Base-by-base conservation (phyloP, 2,888 invertebrate genomes). In the Cordilura impudica region DNA sequence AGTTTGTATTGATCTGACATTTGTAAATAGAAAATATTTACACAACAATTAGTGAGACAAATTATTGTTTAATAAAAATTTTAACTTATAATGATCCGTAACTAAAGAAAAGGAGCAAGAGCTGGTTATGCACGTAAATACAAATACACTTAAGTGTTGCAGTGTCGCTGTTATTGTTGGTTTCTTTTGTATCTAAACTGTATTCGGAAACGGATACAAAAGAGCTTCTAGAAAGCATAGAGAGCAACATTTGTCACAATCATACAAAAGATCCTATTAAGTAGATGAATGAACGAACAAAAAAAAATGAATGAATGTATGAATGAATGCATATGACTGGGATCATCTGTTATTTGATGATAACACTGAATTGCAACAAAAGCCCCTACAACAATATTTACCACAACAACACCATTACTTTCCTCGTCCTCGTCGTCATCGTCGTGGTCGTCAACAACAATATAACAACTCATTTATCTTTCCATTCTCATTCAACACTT, bases 391-490 rank as follows among this genome's bases (percentile, higher is more conserved):
- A 26, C 54, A 54, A 14, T 23, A 51, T 23, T n/a, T 35, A 53
- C 60, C 54, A 54, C 56, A 39, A 49, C 21, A 18, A 45, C 43
- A 45, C 16, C 14, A 56, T 47, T 69, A 63, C n/a, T n/a, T n/a
- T n/a, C n/a, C n/a, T 69, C 63, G 54, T 49, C 39, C 39, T 21
- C 45, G 53, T 23, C 29, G 58, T 26, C 58, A 29, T 3, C 18
- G 45, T 16, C 69, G 39, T 21, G 45, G 31, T 26, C 54, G 29
- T 16, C 58, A 65, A 66, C 45, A 45, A 49, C 31, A 60, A 43
- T 67, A 72, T 69, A 70, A 53, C 69, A 75, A 79, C 78, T 75
- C 66, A 79, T 79, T 79, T 79, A 79, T 79, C 79, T 76, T 76
- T n/a, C 67, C 21, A 79, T 79, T 76, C 16, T 67, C 21, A 79